Evolutionary conservation across 1,140 invertebrate genomes (phyloP), one percentile per base, ranked within the genome.

Genomic region (Halotydeus destructor): DNA sequence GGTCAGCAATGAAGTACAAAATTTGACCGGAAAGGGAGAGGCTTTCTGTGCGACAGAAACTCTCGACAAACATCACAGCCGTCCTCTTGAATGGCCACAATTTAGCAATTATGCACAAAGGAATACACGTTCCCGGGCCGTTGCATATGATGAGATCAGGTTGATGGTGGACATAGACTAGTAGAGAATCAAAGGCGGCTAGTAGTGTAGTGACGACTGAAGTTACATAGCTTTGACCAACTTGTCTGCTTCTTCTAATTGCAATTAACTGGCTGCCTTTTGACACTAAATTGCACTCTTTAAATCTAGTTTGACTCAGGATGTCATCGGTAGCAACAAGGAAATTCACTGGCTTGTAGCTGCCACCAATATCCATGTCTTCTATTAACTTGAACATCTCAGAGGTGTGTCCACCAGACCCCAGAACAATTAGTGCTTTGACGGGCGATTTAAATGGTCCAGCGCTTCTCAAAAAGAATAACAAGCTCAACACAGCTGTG

Each of bases 51-150:
- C 89, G 67, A 55, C 89, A 97, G 51, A 89, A 74, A 57, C 86
- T 94, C 63, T 97, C 89, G 35, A 94, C 65, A 61, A 85, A 97
- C 24, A 94, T 66, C 22, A 72, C 56, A n/a, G n/a, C n/a, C n/a
- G n/a, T n/a, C n/a, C n/a, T n/a, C 64, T 75, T 53, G 31, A 59
- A 47, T 26, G 36, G 33, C 21, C 49, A 28, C 9, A 49, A 32
- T 19, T 14, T 36, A 8, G 23, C 28, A n/a, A 74, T 65, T 9
- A 78, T 45, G 61, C 81, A 85, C 28, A 86, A 60, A 24, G 85
- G 88, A 46, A 97, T 68, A 61, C 88, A 93, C 4, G 85, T 93
- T 21, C 88, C 89, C 38, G 89, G 91, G 1, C 91, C 91, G 66
- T 96, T 97, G 54, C 80, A 83, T 2, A 93, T 57, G 55, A 66